These are phyloP conservation scores for Chrysogorgia sp. DNA, from an alignment of 92 coral and sea anemone genomes.

Conservation along the genomic window DNA sequence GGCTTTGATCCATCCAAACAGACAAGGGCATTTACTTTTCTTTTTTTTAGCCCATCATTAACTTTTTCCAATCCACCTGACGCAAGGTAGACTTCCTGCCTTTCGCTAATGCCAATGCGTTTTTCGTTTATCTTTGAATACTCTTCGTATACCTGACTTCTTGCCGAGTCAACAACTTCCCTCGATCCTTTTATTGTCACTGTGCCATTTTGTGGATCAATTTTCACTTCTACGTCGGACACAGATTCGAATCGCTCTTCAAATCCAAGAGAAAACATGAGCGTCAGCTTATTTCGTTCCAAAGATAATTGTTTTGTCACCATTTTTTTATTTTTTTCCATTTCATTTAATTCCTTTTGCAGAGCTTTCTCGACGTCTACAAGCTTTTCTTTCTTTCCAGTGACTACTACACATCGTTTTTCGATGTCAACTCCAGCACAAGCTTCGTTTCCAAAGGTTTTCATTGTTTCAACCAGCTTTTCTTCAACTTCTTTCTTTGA, in stretches of 20 bases:
- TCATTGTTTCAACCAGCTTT: background rate
- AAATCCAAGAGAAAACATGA: constrained; percentile 1
- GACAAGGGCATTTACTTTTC: constrained; percentile 7
- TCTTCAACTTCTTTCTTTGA: background rate
- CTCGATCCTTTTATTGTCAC: background rate
- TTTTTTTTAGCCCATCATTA: constrained; percentile 1
- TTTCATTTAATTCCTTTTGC: background rate
- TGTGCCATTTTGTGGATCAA: background rate
- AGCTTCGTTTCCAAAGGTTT: background rate
- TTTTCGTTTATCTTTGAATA: background rate
- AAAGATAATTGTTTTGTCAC: background rate
- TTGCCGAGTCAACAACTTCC: background rate
- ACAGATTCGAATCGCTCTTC: background rate
- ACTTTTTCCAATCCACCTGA: background rate
- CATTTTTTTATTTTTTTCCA: background rate
- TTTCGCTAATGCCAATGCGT: background rate
- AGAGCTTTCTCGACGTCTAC: background rate
- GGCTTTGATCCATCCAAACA: background rate
- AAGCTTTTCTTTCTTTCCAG: constrained; percentile 3
- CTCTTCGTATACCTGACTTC: background rate
- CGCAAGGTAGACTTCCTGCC: background rate
- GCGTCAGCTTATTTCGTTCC: background rate
- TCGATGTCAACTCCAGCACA: background rate
- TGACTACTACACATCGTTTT: background rate
- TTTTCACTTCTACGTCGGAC: background rate